These are phyloP conservation scores for Mellilla xanthometata DNA, from an alignment of 2,888 invertebrate species.

Conservation along the genomic window DNA sequence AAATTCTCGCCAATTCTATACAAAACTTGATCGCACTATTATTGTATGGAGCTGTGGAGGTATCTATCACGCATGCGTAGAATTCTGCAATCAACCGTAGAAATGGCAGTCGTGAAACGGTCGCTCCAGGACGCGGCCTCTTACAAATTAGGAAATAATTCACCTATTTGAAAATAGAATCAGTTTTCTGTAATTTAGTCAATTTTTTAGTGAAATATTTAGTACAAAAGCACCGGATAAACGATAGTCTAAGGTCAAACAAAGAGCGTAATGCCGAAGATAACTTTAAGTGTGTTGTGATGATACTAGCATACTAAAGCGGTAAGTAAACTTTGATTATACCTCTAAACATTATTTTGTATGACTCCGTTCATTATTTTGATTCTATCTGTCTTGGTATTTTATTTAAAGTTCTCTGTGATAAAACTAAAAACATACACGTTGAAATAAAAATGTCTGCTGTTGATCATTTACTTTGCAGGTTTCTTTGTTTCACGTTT, in stretches of 20 bases:
- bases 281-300: slow-evolving; percentile 14
- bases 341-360: background rate
- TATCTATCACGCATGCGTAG: slow-evolving; percentile 24
- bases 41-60: background rate
- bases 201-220: slow-evolving; percentile 19
- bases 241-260: background rate
- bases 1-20: background rate
- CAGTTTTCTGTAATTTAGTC: slow-evolving; percentile 21
- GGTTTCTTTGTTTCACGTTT: background rate
- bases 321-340: slow-evolving; percentile 22
- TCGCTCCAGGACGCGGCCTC: slow-evolving; percentile 22
- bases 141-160: slow-evolving; percentile 8
- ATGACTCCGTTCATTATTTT: background rate
- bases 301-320: slow-evolving; percentile 11
- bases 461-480: background rate
- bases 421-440: too few species aligned
- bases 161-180: slow-evolving; percentile 19
- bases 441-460: too few species aligned
- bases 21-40: background rate
- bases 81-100: slow-evolving; percentile 19
- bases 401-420: too few species aligned
- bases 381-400: too few species aligned
- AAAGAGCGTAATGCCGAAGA: slow-evolving; percentile 3
- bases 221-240: slow-evolving; percentile 10
- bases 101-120: slow-evolving; percentile 24